A percentile compares a stretch with the other conserved stretches of the same genome.
These are phyloP conservation scores for Nephrotoma flavescens DNA, from an alignment of 2,888 invertebrate species.

Conservation along the genomic window DNA sequence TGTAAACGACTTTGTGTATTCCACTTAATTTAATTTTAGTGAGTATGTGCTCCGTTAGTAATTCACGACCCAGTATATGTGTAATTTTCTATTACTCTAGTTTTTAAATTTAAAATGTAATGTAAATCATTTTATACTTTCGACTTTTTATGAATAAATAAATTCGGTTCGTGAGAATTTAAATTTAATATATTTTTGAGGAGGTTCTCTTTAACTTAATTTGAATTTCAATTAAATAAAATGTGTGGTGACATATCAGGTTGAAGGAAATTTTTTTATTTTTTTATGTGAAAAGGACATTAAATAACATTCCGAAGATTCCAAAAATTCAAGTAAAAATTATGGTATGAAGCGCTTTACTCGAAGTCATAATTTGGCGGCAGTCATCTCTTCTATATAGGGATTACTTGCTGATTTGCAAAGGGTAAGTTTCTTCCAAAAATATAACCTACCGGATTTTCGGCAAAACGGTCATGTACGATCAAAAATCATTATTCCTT, in stretches of 20 bases:
- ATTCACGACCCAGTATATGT: background rate
- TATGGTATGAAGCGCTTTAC: no score
- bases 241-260: background rate
- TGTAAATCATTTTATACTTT: background rate
- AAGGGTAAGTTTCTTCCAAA: no score
- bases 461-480: no score
- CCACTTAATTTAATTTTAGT: background rate
- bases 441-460: no score
- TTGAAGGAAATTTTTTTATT: background rate
- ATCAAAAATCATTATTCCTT: no score
- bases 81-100: background rate
- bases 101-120: background rate
- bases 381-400: no score
- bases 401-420: no score
- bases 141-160: background rate
- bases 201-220: background rate
- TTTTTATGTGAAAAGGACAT: background rate
- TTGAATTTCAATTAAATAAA: background rate
- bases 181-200: background rate
- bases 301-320: no score
- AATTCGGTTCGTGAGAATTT: background rate
- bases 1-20: background rate
- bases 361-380: no score
- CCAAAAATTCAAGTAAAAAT: no score
- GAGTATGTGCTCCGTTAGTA: background rate